A percentile compares a stretch with the other conserved stretches of the same genome.
phyloP scores from a whole-genome alignment of 2,888 invertebrate genomes.

The Pseudoips prasinana region DNA sequence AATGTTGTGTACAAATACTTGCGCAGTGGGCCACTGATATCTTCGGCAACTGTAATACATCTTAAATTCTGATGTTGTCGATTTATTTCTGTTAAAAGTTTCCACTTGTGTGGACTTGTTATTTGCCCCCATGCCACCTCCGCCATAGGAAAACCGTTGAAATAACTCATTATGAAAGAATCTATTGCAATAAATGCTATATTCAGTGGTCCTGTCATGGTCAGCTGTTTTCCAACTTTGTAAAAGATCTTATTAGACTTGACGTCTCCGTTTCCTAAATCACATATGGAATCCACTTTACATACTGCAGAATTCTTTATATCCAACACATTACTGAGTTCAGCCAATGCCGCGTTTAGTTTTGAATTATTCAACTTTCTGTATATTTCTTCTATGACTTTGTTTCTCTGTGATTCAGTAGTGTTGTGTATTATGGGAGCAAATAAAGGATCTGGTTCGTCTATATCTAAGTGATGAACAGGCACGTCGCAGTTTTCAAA shows the following conservation, averaged over 20 bases:
- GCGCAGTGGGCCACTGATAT: conserved; percentile 15
- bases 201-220: conserved; percentile 6
- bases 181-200: conserved; percentile 12
- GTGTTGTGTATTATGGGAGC: conserved; percentile 10
- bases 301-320: conserved; percentile 20
- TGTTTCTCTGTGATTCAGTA: conserved; percentile 12
- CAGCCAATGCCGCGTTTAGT: conserved; percentile 3
- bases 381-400: conserved; percentile 8
- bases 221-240: conserved; percentile 6
- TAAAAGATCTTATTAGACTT: conserved; percentile 8
- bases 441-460: conserved; percentile 15
- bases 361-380: conserved; percentile 5
- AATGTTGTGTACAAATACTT: conserved; percentile 14
- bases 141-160: conserved; percentile 11
- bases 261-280: conserved; percentile 11
- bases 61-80: conserved; percentile 18
- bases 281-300: conserved; percentile 18
- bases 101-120: conserved; percentile 14
- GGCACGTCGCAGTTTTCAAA: conserved; percentile 12
- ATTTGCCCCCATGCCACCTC: conserved; percentile 26
- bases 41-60: conserved; percentile 15
- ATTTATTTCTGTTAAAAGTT: conserved; percentile 13
- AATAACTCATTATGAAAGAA: conserved; percentile 20
- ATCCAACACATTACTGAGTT: conserved; percentile 20
- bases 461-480: conserved; percentile 9